These are phyloP conservation scores for Gorsachius magnificus DNA, from an alignment of 2,797 vertebrate species.

Conservation along the genomic window DNA sequence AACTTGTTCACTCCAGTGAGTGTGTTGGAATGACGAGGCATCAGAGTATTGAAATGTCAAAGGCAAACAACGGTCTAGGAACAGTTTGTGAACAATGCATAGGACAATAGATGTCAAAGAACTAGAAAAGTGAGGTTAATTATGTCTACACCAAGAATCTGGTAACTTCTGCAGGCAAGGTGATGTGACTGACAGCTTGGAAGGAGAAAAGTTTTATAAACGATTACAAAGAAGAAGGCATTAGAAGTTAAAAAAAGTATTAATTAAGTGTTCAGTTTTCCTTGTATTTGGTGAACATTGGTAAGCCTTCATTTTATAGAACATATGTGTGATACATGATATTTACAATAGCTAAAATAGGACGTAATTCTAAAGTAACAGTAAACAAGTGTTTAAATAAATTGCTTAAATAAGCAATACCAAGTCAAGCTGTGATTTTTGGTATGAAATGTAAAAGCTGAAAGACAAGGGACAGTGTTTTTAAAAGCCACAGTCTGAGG, in stretches of 20 bases:
- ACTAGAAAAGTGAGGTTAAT: neutral
- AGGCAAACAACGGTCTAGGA: neutral
- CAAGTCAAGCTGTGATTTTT: neutral
- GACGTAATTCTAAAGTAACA: neutral
- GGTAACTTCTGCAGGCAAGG: neutral
- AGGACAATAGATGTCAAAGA: neutral
- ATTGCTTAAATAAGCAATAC: neutral
- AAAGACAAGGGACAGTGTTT: neutral
- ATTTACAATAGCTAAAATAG: neutral
- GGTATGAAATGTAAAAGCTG: neutral
- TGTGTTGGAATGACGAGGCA: neutral
- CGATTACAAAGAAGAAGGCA: neutral
- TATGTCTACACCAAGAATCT: neutral
- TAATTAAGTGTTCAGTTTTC: neutral
- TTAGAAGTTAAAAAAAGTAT: neutral
- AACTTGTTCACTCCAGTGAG: neutral
- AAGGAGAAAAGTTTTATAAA: neutral
- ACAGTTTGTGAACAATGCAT: neutral
- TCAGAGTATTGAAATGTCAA: neutral
- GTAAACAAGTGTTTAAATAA: neutral
- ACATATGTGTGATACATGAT: neutral
- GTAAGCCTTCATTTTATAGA: neutral
- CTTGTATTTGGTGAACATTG: neutral
- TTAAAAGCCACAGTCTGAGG: neutral
- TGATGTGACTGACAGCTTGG: neutral